phyloP scores from a whole-genome alignment of 2,113 vertebrate genomes.

The Dicaeum eximium region DNA sequence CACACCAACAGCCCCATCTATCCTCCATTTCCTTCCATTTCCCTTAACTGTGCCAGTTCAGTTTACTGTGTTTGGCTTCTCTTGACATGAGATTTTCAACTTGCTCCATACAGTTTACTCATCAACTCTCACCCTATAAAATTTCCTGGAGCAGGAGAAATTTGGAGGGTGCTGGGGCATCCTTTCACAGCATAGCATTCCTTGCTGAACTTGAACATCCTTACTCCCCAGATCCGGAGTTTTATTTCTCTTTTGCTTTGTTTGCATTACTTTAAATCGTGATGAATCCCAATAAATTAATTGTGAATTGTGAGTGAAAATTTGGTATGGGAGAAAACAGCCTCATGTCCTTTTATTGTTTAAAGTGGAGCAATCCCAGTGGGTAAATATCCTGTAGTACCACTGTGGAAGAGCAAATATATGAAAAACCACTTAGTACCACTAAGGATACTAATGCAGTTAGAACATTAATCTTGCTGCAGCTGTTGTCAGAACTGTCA shows the following conservation, averaged over 20 bases:
- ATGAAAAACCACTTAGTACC: slow-evolving; percentile 53
- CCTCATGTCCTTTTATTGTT: not conserved
- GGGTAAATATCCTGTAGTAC: slow-evolving; percentile 38
- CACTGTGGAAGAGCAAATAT: slow-evolving; percentile 34
- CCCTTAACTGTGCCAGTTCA: not conserved
- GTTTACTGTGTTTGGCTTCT: not conserved
- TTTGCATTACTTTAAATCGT: not conserved
- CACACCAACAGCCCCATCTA: not conserved
- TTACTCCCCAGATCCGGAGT: not conserved
- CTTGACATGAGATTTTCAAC: not conserved
- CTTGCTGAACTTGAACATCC: not conserved
- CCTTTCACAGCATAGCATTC: not conserved
- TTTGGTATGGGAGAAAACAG: not conserved
- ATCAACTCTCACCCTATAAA: not conserved
- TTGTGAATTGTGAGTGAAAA: not conserved
- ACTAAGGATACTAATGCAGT: slow-evolving; percentile 29
- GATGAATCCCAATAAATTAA: not conserved
- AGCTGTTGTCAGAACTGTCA: slow-evolving; percentile 46
- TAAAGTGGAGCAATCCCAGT: not conserved
- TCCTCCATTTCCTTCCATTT: not conserved
- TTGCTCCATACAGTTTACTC: not conserved
- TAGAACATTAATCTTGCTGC: slow-evolving; percentile 48
- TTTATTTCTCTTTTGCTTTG: not conserved
- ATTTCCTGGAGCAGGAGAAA: not conserved
- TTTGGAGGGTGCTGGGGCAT: not conserved